Conservation (phyloP, 2,888 invertebrate species). For the Cerceris rybyensis region DNA sequence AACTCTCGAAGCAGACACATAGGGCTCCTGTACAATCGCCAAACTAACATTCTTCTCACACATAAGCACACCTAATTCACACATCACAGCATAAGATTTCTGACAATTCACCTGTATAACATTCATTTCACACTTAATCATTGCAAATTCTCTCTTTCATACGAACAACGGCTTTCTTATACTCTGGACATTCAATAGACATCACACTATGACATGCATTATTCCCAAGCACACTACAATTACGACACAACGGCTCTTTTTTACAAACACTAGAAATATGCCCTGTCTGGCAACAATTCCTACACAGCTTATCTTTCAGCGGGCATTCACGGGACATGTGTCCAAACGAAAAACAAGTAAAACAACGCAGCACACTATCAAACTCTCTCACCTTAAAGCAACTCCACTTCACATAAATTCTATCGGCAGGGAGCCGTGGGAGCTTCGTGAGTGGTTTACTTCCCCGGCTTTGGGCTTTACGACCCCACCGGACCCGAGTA, state of each 20-base stretch:
- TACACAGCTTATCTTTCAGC: neutral
- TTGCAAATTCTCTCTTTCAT: neutral
- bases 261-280: neutral
- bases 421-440: no score
- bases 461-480: no score
- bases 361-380: slow-evolving; percentile 11
- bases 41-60: neutral
- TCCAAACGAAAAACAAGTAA: neutral
- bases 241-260: neutral
- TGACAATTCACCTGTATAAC: slow-evolving; percentile 12
- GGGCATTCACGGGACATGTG: neutral
- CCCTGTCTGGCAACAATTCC: neutral
- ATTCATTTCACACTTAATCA: neutral
- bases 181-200: neutral
- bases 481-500: no score
- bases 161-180: neutral
- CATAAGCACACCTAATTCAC: neutral
- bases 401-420: slow-evolving; percentile 14
- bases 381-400: slow-evolving; percentile 3
- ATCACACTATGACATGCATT: neutral
- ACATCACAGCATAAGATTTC: slow-evolving; percentile 1
- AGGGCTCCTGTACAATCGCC: slow-evolving; percentile 15
- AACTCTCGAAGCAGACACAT: neutral
- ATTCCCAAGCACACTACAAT: neutral
- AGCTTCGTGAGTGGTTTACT: no score